Percentiles rank a stretch among this genome's conserved stretches.
Conservation (phyloP, 2,888 invertebrate genomes). For the Portevinia maculata region DNA sequence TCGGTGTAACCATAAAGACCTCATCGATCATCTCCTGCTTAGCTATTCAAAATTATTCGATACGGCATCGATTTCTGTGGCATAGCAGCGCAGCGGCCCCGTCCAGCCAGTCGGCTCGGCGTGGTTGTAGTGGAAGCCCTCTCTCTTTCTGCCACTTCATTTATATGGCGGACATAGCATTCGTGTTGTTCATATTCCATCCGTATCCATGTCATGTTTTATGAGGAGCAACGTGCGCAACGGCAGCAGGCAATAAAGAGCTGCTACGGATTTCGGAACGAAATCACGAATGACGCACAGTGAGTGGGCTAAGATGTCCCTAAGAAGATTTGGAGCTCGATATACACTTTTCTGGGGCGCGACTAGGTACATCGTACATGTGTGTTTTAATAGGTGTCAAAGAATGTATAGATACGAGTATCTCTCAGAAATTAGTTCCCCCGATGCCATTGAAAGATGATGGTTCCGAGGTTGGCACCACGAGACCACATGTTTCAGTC, state of each 20-base stretch:
- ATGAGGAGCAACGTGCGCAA: conserved; percentile 46
- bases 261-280: too few species aligned
- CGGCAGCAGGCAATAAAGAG: conserved; percentile 25
- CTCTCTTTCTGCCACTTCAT: conserved; percentile 59
- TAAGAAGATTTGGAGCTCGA: not conserved
- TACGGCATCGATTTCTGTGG: conserved; percentile 63
- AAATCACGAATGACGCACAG: conserved; percentile 15
- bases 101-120: not conserved
- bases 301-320: conserved; percentile 1
- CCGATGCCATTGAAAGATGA: conserved; percentile 57
- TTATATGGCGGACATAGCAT: conserved; percentile 55
- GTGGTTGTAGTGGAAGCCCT: conserved; percentile 12
- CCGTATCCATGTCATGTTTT: conserved; percentile 60
- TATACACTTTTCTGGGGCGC: conserved; percentile 30
- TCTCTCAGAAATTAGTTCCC: conserved; percentile 61
- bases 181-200: conserved; percentile 42
- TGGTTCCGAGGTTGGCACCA: conserved; percentile 37
- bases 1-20: conserved; percentile 74
- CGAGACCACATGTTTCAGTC: conserved; percentile 3
- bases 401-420: conserved; percentile 49
- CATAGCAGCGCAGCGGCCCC: conserved; percentile 9
- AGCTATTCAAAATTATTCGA: conserved; percentile 72
- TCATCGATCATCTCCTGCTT: conserved; percentile 73
- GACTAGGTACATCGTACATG: too few species aligned
- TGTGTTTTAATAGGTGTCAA: conserved; percentile 72